Evolutionary conservation across 2,888 invertebrate species (phyloP).

Genomic region (Pogonocherus hispidulus): DNA sequence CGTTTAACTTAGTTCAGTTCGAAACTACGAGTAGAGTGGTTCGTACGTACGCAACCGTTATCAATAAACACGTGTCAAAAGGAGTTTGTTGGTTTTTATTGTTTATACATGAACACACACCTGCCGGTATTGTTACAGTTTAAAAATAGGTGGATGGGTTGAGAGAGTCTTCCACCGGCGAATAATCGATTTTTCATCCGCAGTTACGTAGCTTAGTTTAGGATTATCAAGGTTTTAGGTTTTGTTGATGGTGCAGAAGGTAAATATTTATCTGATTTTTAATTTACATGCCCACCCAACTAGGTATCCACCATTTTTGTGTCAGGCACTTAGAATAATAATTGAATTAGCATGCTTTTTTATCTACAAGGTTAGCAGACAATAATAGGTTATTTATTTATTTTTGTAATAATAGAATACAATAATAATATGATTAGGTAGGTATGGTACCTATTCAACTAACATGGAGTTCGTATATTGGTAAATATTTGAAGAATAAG

Average conservation of each 20-base stretch:
- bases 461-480: too few relatives aligned
- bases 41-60: conserved; percentile 9
- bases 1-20: conserved; percentile 2
- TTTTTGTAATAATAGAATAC: too few relatives aligned
- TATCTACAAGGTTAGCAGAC: too few relatives aligned
- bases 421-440: too few relatives aligned
- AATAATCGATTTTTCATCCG: conserved; percentile 9
- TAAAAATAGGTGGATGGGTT: conserved; percentile 1
- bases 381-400: too few relatives aligned
- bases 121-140: not conserved
- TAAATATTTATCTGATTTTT: conserved; percentile 6
- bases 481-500: too few relatives aligned
- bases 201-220: not conserved
- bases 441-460: too few relatives aligned
- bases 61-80: conserved; percentile 14
- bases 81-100: conserved; percentile 13
- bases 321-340: too few relatives aligned
- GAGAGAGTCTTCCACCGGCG: not conserved
- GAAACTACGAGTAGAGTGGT: not conserved
- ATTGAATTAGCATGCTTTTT: too few relatives aligned
- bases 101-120: not conserved
- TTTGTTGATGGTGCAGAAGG: not conserved
- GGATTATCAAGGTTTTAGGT: conserved; percentile 10
- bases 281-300: too few relatives aligned
- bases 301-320: too few relatives aligned